phyloP scores from a whole-genome alignment of 2,113 vertebrate species.

The Bombycilla garrulus region DNA sequence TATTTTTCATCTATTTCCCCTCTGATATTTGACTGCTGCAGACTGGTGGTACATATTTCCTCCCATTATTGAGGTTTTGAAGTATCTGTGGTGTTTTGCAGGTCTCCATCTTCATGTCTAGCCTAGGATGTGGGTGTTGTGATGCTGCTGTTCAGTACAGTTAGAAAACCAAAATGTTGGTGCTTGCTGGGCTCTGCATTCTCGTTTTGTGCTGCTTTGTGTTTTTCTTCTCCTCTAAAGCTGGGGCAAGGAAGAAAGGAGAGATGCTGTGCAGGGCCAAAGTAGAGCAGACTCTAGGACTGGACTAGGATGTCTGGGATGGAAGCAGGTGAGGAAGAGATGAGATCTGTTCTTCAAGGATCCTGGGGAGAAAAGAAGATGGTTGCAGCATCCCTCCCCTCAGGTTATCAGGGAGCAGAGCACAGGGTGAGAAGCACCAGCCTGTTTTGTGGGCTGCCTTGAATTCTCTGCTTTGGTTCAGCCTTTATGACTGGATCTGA shows the following conservation, averaged over 20 bases:
- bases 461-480: not conserved
- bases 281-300: not conserved
- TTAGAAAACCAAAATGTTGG: not conserved
- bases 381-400: not conserved
- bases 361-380: not conserved
- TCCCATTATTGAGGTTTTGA: not conserved
- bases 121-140: not conserved
- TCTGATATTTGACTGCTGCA: not conserved
- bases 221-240: not conserved
- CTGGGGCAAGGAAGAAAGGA: not conserved
- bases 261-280: not conserved
- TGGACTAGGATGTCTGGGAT: not conserved
- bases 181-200: not conserved
- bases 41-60: not conserved
- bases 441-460: not conserved
- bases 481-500: not conserved
- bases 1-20: not conserved
- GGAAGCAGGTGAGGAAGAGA: not conserved
- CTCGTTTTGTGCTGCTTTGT: not conserved
- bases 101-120: not conserved
- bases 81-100: not conserved
- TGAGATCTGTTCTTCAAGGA: not conserved
- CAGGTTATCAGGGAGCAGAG: not conserved
- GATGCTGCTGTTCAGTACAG: not conserved
- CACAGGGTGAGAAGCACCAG: not conserved